Conservation (phyloP, 2,888 invertebrate genomes). For the Clivina fossor region DNA sequence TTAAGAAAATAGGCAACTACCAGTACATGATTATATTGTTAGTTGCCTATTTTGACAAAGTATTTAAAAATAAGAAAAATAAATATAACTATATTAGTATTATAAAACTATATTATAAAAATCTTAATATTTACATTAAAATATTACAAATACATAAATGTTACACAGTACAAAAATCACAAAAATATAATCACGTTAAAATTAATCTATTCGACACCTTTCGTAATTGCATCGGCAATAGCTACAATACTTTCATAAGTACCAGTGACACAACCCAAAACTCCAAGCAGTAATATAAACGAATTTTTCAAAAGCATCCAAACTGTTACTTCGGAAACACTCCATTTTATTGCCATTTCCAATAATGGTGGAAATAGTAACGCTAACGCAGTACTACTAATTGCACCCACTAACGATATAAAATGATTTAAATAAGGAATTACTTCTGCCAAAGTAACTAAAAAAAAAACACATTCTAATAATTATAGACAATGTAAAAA, state of each 20-base stretch:
- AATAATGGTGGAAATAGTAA: constrained; percentile 86
- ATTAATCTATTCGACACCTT: neutral
- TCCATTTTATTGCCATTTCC: constrained; percentile 72
- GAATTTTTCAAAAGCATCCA: constrained; percentile 61
- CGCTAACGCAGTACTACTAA: constrained; percentile 85
- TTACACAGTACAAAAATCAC: too few relatives aligned
- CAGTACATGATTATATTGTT: too few relatives aligned
- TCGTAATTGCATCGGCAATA: constrained; percentile 54
- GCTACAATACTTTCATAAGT: constrained; percentile 71
- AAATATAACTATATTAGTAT: too few relatives aligned
- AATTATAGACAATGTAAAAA: neutral
- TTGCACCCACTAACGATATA: constrained; percentile 89
- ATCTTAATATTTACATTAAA: too few relatives aligned
- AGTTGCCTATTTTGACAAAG: too few relatives aligned
- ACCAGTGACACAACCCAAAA: constrained; percentile 73
- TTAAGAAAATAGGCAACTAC: too few relatives aligned
- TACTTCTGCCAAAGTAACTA: constrained; percentile 82
- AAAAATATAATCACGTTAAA: too few relatives aligned
- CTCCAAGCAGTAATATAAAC: constrained; percentile 66
- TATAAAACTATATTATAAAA: too few relatives aligned
- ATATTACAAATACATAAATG: too few relatives aligned
- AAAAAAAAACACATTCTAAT: constrained; percentile 38
- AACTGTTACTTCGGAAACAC: constrained; percentile 58
- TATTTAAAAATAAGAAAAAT: too few relatives aligned
- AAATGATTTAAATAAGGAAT: constrained; percentile 85